Conservation (phyloP, 2,888 invertebrate genomes). For the Acrobasis suavella region DNA sequence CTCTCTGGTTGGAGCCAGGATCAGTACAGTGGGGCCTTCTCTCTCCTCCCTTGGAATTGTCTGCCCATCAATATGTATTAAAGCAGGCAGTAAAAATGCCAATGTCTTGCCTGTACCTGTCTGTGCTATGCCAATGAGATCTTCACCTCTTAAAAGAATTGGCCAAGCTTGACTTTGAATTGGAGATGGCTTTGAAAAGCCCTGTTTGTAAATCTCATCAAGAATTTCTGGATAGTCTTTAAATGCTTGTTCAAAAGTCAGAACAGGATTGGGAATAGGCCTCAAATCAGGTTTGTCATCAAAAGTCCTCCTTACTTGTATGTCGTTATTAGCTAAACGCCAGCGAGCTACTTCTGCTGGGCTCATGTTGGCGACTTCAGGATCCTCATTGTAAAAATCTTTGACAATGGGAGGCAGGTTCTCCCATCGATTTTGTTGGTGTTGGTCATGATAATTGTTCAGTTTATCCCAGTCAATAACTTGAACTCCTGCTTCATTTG, state of each 20-base stretch:
- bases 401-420: conserved; percentile 87
- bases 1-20: conserved; percentile 96
- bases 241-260: conserved; percentile 92
- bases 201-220: conserved; percentile 89
- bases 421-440: conserved; percentile 83
- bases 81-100: conserved; percentile 95
- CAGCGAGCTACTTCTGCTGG: conserved; percentile 84
- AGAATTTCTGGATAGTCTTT: conserved; percentile 91
- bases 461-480: conserved; percentile 84
- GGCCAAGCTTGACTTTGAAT: conserved; percentile 98
- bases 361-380: conserved; percentile 85
- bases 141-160: conserved; percentile 92
- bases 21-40: conserved; percentile 91
- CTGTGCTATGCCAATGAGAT: conserved; percentile 98
- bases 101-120: conserved; percentile 97
- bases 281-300: conserved; percentile 68
- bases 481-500: conserved; percentile 56
- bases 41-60: conserved; percentile 86
- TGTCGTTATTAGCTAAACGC: conserved; percentile 86
- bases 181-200: conserved; percentile 92
- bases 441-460: conserved; percentile 77
- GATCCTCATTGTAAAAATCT: conserved; percentile 91
- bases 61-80: conserved; percentile 96
- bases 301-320: conserved; percentile 87
- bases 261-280: conserved; percentile 89